Evolutionary conservation across 2,797 vertebrate genomes (phyloP).

Genomic region (Thalassophryne amazonica): DNA sequence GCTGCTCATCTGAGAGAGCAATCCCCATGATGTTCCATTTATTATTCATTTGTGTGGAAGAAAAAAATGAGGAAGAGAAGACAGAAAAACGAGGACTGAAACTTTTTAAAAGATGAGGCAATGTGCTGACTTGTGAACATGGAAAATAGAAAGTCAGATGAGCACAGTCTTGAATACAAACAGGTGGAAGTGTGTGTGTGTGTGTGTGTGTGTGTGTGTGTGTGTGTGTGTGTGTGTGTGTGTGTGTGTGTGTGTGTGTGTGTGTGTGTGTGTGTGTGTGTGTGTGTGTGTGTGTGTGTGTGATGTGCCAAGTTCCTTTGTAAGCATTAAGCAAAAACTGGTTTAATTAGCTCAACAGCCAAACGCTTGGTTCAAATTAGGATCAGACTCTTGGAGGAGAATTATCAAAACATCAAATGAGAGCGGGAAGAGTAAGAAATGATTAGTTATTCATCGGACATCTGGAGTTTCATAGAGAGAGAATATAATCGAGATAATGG

Average conservation of each 20-base stretch:
- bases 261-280: no score
- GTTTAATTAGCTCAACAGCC: conserved; percentile 59
- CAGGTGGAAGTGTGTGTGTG: conserved; percentile 66
- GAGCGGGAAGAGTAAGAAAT: conserved; percentile 39
- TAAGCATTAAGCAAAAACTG: conserved; percentile 41
- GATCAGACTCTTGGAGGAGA: conserved; percentile 46
- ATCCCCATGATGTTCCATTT: conserved; percentile 61
- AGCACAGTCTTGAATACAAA: conserved; percentile 52
- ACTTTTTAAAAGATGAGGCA: conserved; percentile 52
- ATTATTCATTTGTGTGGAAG: conserved; percentile 60
- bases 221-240: no score
- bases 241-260: no score
- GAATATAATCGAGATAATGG: no score
- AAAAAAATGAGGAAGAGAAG: conserved; percentile 42
- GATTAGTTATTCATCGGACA: conserved; percentile 25
- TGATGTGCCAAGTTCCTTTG: conserved; percentile 46
- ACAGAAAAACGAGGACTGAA: conserved; percentile 49
- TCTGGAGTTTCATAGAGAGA: conserved; percentile 38
- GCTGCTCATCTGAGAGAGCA: conserved; percentile 64
- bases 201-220: no score
- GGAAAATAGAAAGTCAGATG: conserved; percentile 33
- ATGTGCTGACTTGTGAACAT: conserved; percentile 62
- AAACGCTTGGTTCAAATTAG: conserved; percentile 53
- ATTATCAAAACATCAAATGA: conserved; percentile 42
- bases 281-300: not conserved